These are phyloP conservation scores for Percopsis omiscomaycus DNA, from an alignment of 2,797 vertebrate genomes.

Conservation along the genomic window DNA sequence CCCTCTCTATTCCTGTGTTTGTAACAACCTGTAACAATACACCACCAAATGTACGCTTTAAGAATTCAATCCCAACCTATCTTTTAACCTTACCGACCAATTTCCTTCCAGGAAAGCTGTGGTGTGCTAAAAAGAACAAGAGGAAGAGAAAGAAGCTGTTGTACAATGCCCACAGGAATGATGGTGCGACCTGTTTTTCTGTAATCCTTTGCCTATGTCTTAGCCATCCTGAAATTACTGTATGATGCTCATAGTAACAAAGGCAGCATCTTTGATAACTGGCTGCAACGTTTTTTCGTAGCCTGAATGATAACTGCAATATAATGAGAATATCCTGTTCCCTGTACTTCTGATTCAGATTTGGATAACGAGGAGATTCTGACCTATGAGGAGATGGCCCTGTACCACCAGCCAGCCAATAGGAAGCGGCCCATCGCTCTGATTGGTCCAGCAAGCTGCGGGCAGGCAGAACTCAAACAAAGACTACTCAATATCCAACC, in stretches of 20 bases:
- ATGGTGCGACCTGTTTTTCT: slow-evolving; percentile 73
- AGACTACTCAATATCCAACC: slow-evolving; percentile 86
- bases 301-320: no score
- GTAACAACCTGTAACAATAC: not conserved
- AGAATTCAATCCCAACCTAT: not conserved
- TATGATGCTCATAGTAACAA: not conserved
- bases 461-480: slow-evolving; percentile 89
- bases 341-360: slow-evolving; percentile 70
- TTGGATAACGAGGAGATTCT: slow-evolving; percentile 93
- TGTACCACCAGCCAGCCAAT: slow-evolving; percentile 97
- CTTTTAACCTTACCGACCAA: not conserved
- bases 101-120: slow-evolving; percentile 86
- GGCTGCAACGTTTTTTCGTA: not conserved
- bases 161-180: slow-evolving; percentile 91
- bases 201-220: not conserved
- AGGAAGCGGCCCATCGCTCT: slow-evolving; percentile 93
- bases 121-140: slow-evolving; percentile 99
- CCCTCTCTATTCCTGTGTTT: not conserved
- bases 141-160: slow-evolving; percentile 96
- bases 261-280: not conserved
- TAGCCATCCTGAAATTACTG: not conserved
- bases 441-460: slow-evolving; percentile 91
- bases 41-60: not conserved
- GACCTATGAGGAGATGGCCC: slow-evolving; percentile 97
- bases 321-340: not conserved